Percentiles rank a stretch among this genome's conserved stretches.
phyloP scores from a whole-genome alignment of 53 echinoderm and acorn worm species.

The Astropecten irregularis region DNA sequence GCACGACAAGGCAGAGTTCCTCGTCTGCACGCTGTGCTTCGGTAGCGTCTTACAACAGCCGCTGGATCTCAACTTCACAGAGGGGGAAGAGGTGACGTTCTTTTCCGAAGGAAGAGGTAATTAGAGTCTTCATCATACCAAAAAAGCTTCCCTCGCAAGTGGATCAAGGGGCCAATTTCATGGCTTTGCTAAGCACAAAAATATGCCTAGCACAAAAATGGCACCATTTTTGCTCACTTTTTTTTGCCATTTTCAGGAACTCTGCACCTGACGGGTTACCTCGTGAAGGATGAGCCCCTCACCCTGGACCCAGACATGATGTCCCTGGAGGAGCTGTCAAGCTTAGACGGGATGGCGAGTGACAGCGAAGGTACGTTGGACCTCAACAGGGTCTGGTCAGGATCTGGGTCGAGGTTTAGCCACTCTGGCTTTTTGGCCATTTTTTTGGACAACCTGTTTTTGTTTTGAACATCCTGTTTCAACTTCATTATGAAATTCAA shows the following conservation, averaged over 20 bases:
- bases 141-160: too few species aligned
- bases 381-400: too few species aligned
- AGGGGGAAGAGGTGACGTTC: slow-evolving; percentile 94
- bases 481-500: too few species aligned
- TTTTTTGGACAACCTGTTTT: too few species aligned
- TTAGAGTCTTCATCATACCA: too few species aligned
- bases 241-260: too few species aligned
- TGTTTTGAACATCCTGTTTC: too few species aligned
- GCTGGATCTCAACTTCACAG: slow-evolving; percentile 82
- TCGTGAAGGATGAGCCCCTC: slow-evolving; percentile 80
- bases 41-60: slow-evolving; percentile 76
- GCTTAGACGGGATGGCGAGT: slow-evolving; percentile 23
- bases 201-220: background rate
- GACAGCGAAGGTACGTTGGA: slow-evolving; percentile 56
- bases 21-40: slow-evolving; percentile 79
- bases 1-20: slow-evolving; percentile 93
- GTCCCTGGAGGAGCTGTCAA: background rate
- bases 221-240: too few species aligned
- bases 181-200: too few species aligned
- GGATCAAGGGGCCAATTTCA: too few species aligned
- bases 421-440: too few species aligned
- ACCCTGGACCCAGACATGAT: slow-evolving; percentile 41
- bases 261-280: slow-evolving; percentile 82
- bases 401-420: too few species aligned
- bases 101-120: slow-evolving; percentile 90